These are phyloP conservation scores for Eupithecia subumbrata DNA, from an alignment of 2,888 invertebrate species.

Conservation along the genomic window DNA sequence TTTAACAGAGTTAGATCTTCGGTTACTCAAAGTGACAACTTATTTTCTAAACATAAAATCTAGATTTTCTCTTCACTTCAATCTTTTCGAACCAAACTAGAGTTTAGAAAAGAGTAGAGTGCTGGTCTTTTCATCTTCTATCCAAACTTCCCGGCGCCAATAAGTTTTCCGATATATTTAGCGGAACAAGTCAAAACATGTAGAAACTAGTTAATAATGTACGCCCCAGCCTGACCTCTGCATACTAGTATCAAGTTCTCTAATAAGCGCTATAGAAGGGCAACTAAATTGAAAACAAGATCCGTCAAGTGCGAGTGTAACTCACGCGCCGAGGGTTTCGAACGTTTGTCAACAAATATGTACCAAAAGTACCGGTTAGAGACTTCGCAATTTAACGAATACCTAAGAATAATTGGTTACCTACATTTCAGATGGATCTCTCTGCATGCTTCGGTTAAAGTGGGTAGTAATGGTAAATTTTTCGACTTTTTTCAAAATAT, in stretches of 20 bases:
- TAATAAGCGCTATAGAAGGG: conserved; percentile 15
- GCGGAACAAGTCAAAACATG: conserved; percentile 25
- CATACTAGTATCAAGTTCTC: not conserved
- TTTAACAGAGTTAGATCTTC: not conserved
- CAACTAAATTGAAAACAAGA: not conserved
- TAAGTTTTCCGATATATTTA: conserved; percentile 17
- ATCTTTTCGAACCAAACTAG: not conserved
- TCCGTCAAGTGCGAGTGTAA: too few relatives aligned
- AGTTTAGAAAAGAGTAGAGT: not conserved
- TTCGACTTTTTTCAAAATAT: too few relatives aligned
- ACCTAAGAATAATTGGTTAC: too few relatives aligned
- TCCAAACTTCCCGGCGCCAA: not conserved
- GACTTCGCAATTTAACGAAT: too few relatives aligned
- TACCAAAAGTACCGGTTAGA: too few relatives aligned
- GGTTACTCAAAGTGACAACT: not conserved
- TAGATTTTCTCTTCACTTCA: not conserved
- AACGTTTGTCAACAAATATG: too few relatives aligned
- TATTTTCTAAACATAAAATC: not conserved
- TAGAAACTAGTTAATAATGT: conserved; percentile 28
- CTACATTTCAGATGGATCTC: too few relatives aligned
- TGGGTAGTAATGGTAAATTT: too few relatives aligned
- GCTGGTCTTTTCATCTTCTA: not conserved
- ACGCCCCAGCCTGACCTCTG: conserved; percentile 24
- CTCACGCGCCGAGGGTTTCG: too few relatives aligned
- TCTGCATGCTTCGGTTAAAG: too few relatives aligned